These are phyloP conservation scores for Megaceryle torquata DNA, from an alignment of 2,113 vertebrate genomes.

Conservation along the genomic window DNA sequence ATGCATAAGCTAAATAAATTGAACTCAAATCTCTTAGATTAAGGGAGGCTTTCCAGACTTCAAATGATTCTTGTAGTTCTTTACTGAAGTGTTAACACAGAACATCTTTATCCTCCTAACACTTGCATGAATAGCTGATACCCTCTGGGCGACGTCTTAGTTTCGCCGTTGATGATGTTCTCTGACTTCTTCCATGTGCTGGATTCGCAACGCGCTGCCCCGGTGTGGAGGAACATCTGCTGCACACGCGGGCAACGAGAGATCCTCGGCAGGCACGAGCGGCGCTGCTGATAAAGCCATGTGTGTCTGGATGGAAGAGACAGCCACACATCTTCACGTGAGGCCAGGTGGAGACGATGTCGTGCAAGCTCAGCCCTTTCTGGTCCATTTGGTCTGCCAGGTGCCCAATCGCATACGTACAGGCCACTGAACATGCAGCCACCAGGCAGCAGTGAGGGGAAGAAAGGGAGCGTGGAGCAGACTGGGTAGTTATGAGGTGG, in stretches of 20 bases:
- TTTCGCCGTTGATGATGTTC: background rate
- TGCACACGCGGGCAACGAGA: background rate
- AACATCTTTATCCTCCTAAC: constrained; percentile 15
- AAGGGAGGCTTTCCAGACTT: constrained; percentile 39
- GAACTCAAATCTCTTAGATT: constrained; percentile 22
- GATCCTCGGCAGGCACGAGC: background rate
- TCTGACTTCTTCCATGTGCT: background rate
- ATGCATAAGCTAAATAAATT: constrained; percentile 42
- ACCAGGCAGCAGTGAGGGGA: background rate
- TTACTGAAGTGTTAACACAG: constrained; percentile 21
- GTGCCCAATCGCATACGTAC: fast-evolving
- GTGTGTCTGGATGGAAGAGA: background rate
- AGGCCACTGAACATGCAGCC: background rate
- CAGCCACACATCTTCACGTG: background rate
- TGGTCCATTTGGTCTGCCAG: background rate
- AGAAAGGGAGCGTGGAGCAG: background rate
- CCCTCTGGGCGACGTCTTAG: background rate
- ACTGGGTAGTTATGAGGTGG: background rate
- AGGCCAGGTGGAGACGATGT: background rate
- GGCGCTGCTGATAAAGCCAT: background rate
- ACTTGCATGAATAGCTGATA: background rate
- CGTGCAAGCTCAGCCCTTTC: background rate
- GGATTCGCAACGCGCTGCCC: background rate
- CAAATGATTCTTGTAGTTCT: constrained; percentile 17
- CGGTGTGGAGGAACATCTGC: background rate